Evolutionary conservation across 2,888 invertebrate species (phyloP), one percentile per base, ranked within the genome.

Genomic region (Epirrhoe alternata): DNA sequence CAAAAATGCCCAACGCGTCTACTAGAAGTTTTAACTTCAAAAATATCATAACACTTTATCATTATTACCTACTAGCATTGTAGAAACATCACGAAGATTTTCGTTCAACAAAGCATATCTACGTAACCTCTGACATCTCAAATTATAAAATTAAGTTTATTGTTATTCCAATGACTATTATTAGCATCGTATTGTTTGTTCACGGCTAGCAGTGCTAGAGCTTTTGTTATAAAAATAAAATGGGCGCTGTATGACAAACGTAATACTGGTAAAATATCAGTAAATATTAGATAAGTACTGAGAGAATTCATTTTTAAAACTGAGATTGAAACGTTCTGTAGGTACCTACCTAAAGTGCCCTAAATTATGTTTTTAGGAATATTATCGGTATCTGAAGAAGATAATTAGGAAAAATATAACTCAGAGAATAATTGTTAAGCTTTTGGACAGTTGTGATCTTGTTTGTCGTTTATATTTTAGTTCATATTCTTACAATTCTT

Each of bases 141-240:
- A 56, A 60, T 64, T 64, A 68, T 68, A 47, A 57, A 68, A 66
- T 64, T 66, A 68, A 66, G 54, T 63, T 66, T 64, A 70, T 68
- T 70, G 68, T 72, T 61, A 72, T 66, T 71, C 16, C 30, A 69
- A 69, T 68, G 64, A 49, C 64, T 64, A 71, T 70, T 68, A 59
- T 64, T 67, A 51, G 56, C 63, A 57, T 63, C 58, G 61, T 57
- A 67, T 60, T 63, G 62, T 65, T 68, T 61, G 57, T 57, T 68
- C 57, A 64, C 51, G 60, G 51, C 24, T 35, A 17, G 31, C 33
- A 35, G 47, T 55, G 7, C n/a, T 52, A 33, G 24, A 61, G 61
- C 54, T 47, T 54, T 54, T 12, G 35, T 12, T 35, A 8, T 8
- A 16, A 35, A 12, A 30, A 30, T 4, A 30, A 0, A 30, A 16